These are phyloP conservation scores for Ctena decussata DNA, from an alignment of 2,888 invertebrate species.

Conservation along the genomic window DNA sequence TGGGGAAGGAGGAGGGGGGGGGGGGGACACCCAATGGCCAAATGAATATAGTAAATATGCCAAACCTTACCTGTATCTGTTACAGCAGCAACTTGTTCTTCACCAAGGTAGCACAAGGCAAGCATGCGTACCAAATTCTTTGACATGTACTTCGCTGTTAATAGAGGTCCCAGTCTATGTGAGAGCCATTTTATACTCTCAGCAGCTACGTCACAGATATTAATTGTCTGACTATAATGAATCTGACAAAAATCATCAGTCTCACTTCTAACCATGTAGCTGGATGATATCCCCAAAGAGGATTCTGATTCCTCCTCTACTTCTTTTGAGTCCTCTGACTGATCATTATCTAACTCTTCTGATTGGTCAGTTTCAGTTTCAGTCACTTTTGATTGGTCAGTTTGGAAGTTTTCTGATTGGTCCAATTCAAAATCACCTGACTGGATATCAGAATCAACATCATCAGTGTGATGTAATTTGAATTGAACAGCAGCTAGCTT, in stretches of 20 bases:
- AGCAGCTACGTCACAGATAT: slow-evolving; percentile 85
- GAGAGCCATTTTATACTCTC: slow-evolving; percentile 93
- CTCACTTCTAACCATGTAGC: slow-evolving; percentile 83
- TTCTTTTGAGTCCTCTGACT: slow-evolving; percentile 30
- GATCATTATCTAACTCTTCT: slow-evolving; percentile 1
- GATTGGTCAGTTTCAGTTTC: neutral
- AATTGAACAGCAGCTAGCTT: neutral
- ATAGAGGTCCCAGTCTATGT: slow-evolving; percentile 96
- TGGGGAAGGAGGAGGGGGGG: too few species aligned
- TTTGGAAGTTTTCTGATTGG: neutral
- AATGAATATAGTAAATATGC: neutral
- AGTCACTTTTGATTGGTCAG: neutral
- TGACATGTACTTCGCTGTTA: slow-evolving; percentile 96
- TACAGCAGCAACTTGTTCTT: slow-evolving; percentile 78
- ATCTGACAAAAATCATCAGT: slow-evolving; percentile 82
- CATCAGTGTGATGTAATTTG: neutral
- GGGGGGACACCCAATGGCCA: neutral
- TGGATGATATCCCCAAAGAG: slow-evolving; percentile 38
- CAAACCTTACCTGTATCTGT: slow-evolving; percentile 68
- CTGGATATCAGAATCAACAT: slow-evolving; percentile 16
- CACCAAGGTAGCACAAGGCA: slow-evolving; percentile 95
- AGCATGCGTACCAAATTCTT: slow-evolving; percentile 97
- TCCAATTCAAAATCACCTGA: slow-evolving; percentile 13
- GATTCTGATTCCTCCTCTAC: slow-evolving; percentile 50
- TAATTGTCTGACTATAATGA: slow-evolving; percentile 79